Conservation (phyloP, 92 coral and sea anemone species). For the Diadumene lineata region DNA sequence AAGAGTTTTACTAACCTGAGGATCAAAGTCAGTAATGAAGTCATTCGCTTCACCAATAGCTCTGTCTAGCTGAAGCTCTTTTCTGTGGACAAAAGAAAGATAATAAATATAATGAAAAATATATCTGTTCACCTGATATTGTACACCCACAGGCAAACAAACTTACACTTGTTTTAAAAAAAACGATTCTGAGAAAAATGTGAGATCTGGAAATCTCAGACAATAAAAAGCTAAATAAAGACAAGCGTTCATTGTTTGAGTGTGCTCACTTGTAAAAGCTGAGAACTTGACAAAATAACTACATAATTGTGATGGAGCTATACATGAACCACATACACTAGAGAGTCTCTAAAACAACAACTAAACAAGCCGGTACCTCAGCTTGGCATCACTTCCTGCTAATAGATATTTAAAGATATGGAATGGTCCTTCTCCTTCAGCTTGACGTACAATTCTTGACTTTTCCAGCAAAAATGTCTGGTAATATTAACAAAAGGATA, state of each 20-base stretch:
- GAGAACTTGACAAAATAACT: neutral
- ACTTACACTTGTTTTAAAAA: too few relatives aligned
- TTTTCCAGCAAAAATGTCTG: conserved; percentile 94
- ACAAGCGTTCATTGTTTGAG: neutral
- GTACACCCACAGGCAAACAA: too few relatives aligned
- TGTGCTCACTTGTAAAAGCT: neutral
- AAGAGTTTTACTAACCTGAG: conserved; percentile 49
- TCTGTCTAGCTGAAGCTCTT: conserved; percentile 82
- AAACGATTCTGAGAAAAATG: too few relatives aligned
- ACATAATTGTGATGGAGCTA: neutral
- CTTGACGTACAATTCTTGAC: conserved; percentile 85
- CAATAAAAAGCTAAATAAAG: too few relatives aligned
- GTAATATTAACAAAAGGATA: neutral
- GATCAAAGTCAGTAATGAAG: conserved; percentile 71
- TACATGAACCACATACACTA: too few relatives aligned
- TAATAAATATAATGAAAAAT: too few relatives aligned
- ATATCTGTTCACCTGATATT: too few relatives aligned
- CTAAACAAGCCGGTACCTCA: conserved; percentile 54
- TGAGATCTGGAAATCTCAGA: too few relatives aligned
- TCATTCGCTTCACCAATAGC: conserved; percentile 72
- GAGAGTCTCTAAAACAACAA: too few relatives aligned
- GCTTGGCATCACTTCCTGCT: conserved; percentile 91
- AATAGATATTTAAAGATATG: conserved; percentile 83
- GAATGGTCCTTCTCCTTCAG: conserved; percentile 85
- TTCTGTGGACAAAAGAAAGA: conserved; percentile 41